Evolutionary conservation across 1,140 invertebrate genomes (phyloP), one percentile per base, ranked within the genome.

Genomic region (Psilanteris sp.): DNA sequence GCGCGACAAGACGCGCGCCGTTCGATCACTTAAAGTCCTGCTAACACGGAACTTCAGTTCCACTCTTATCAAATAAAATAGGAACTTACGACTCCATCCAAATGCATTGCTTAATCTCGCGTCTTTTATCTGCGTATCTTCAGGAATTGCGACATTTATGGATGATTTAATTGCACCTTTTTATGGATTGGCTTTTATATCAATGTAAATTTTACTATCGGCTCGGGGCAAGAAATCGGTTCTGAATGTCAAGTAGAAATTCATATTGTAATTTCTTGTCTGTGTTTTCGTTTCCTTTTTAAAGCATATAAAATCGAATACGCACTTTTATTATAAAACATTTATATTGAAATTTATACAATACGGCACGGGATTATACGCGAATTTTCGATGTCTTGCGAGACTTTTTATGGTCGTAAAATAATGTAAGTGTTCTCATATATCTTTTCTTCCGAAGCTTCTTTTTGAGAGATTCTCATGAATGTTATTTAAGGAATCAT

Each of bases 111-210:
- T 43, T 43, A 31, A 57, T 57, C 37, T 57, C 6, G n/a, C 26
- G 22, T 24, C n/a, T 2, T 24, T 50, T 24, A 15, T 46, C 8
- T 8, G 14, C 6, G 11, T 16, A 36, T 36, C 14, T 15, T 8
- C 5, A 1, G 0, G 26, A 10, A 37, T 43, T 27, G 15, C 3
- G 5, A 54, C 48, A 39, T 32, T 43, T 57, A 57, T 32, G 7
- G 37, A 55, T 57, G 18, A 39, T 41, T 55, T 55, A 55, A 55
- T 55, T 55, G 36, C 24, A 20, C 13, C 31, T 55, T 39, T 54
- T 54, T 54, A 39, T 54, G 20, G 22, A 54, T 54, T 39, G 34
- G 6, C n/a, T 27, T 54, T 37, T 54, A 50, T 50, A 24, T 36
- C 11, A n/a, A 50, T 50, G 46, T 22, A 50, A 50, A 50, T 50